Conservation (phyloP, 2,797 vertebrate genomes). For the Myripristis murdjan region DNA sequence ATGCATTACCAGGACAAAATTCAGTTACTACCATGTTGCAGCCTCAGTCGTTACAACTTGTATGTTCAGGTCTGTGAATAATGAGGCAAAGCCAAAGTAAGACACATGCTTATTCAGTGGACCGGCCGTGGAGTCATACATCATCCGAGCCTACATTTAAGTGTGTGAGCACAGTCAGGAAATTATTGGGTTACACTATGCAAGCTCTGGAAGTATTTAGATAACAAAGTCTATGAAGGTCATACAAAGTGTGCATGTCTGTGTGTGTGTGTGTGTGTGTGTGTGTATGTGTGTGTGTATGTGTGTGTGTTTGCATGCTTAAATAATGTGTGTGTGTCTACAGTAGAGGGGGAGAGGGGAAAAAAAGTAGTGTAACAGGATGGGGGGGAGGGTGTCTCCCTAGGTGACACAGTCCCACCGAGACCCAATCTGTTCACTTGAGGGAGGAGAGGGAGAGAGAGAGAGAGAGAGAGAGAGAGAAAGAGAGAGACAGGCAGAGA, state of each 20-base stretch:
- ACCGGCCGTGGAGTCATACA: not conserved
- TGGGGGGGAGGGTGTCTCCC: slow-evolving; percentile 83
- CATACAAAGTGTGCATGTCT: slow-evolving; percentile 47
- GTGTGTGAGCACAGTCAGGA: not conserved
- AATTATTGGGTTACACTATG: slow-evolving; percentile 28
- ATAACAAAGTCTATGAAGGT: slow-evolving; percentile 68
- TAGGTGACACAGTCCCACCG: slow-evolving; percentile 87
- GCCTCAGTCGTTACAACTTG: too few species aligned
- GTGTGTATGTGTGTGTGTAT: slow-evolving; percentile 47
- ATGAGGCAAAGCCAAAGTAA: too few species aligned
- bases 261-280: too few species aligned
- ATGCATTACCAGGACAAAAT: too few species aligned
- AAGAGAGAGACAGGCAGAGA: slow-evolving; percentile 56
- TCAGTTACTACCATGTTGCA: too few species aligned
- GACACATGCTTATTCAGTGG: too few species aligned
- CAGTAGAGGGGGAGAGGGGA: slow-evolving; percentile 41
- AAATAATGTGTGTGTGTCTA: slow-evolving; percentile 26
- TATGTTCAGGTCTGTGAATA: too few species aligned
- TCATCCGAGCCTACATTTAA: not conserved
- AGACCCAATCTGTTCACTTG: slow-evolving; percentile 90
- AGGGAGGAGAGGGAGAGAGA: too few species aligned
- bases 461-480: slow-evolving; percentile 32
- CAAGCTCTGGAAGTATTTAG: slow-evolving; percentile 15
- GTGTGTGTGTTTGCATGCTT: slow-evolving; percentile 33
- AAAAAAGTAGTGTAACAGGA: slow-evolving; percentile 73